Conservation (phyloP, 2,113 vertebrate species). For the Mungos mungo region DNA sequence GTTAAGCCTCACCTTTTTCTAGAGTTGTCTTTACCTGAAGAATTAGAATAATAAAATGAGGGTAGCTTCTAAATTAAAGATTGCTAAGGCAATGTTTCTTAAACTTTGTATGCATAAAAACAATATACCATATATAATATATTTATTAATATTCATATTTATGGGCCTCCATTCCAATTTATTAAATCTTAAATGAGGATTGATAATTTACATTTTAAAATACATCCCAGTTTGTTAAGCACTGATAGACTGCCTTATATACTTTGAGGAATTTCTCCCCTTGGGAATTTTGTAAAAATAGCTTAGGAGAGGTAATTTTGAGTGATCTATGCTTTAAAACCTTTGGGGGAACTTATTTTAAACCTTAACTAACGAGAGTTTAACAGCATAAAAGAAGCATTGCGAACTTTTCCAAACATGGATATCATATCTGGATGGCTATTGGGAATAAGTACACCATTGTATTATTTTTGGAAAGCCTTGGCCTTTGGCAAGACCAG, state of each 20-base stretch:
- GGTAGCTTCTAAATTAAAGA: background rate
- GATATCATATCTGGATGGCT: background rate
- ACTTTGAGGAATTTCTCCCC: background rate
- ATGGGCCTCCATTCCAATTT: background rate
- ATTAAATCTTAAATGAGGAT: background rate
- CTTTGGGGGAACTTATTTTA: background rate
- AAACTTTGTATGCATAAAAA: background rate
- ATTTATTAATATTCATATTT: conserved; percentile 8
- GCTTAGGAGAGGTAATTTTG: background rate
- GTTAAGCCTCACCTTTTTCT: background rate
- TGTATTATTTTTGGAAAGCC: background rate
- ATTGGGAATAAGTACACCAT: background rate
- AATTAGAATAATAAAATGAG: background rate
- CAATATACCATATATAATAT: background rate
- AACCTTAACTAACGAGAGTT: background rate
- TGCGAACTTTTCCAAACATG: background rate
- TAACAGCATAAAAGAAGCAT: background rate
- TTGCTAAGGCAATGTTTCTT: background rate
- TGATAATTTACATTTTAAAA: conserved; percentile 28
- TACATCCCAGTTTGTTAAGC: background rate
- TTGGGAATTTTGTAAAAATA: background rate
- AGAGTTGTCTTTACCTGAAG: background rate
- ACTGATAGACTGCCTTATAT: background rate
- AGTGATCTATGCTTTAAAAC: background rate
- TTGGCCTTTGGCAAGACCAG: background rate